Base-by-base conservation (phyloP, 2,888 invertebrate genomes). In the Imbricaverruca yamaguchii region DNA sequence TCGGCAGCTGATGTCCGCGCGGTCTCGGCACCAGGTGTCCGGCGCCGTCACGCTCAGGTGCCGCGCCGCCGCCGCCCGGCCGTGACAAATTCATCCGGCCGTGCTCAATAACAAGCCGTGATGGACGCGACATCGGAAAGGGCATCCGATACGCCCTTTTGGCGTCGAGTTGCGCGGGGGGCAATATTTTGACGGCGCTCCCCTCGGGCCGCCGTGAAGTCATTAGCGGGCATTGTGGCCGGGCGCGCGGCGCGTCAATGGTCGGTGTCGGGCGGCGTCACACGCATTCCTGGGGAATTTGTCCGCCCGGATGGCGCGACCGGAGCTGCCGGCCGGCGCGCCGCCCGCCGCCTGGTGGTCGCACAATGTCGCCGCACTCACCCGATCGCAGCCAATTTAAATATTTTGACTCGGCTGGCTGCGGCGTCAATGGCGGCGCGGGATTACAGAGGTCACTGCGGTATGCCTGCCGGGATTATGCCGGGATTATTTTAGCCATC, bases 141-240 rank as follows among this genome's bases (percentile, higher is more conserved):
- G n/a, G n/a, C 23, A 67, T 67, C 67, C 25, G 67, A 12, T 12
- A 9, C 25, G 67, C 67, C 67, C 67, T 25, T 67, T 25, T 23
- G 12, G 67, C 67, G 67, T 12, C 67, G 67, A 39, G 67, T 25
- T 23, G 67, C 67, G 23, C 12, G 25, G 67, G 67, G 67, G 67
- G 67, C 67, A 67, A 67, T 67, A 67, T 67, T 67, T 67, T 67
- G 67, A 67, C 23, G 67, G 67, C n/a, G 67, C 23, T 23, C 67
- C 11, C 0, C 25, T 8, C 23, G 11, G 23, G 25, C 67, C 67
- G 23, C 67, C 67, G 25, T 9, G 67, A 21, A 67, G 67, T 67
- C 67, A 67, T 67, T 67, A 67, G 67, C 3, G 0, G 1, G 23
- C 67, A 23, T 67, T 67, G 67, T 67, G 67, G 11, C 11, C 39